Evolutionary conservation across 1,140 invertebrate genomes (phyloP).

Genomic region (Halictus rubicundus): DNA sequence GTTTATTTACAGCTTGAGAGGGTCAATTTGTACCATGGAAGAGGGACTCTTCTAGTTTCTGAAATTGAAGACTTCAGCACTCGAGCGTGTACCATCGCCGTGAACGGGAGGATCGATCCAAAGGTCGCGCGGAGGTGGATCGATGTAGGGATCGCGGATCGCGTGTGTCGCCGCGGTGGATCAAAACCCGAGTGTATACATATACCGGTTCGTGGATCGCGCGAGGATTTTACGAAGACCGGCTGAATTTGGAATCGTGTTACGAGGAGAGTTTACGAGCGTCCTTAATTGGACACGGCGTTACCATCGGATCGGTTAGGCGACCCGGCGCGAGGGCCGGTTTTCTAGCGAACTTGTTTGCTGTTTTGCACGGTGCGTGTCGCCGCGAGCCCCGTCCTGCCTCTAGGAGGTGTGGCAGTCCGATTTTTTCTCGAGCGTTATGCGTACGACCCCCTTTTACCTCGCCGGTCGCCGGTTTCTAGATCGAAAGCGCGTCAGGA

Average conservation of each 20-base stretch:
- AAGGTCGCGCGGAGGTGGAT: too few species aligned
- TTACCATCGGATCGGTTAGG: slow-evolving; percentile 45
- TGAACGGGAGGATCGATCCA: too few species aligned
- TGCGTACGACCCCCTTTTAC: slow-evolving; percentile 56
- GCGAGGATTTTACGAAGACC: slow-evolving; percentile 5
- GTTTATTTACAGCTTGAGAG: too few species aligned
- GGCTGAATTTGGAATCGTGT: slow-evolving; percentile 3
- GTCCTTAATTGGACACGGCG: slow-evolving; percentile 66
- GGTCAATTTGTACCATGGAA: too few species aligned
- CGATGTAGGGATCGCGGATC: not conserved
- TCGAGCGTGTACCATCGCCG: too few species aligned
- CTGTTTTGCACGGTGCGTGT: slow-evolving; percentile 12
- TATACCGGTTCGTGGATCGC: not conserved
- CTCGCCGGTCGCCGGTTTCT: slow-evolving; percentile 7
- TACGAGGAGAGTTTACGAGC: not conserved
- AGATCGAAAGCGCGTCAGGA: slow-evolving; percentile 50
- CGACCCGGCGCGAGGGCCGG: slow-evolving; percentile 1
- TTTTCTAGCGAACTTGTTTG: slow-evolving; percentile 24
- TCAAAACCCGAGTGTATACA: not conserved
- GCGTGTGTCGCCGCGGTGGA: too few species aligned
- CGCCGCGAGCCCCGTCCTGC: not conserved
- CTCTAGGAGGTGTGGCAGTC: slow-evolving; percentile 47
- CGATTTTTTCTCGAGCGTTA: slow-evolving; percentile 50
- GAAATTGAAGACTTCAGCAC: too few species aligned
- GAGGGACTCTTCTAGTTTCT: too few species aligned